Percentiles rank a stretch among this genome's conserved stretches.
phyloP scores from a whole-genome alignment of 2,113 vertebrate genomes.

The Oryzias woworae region DNA sequence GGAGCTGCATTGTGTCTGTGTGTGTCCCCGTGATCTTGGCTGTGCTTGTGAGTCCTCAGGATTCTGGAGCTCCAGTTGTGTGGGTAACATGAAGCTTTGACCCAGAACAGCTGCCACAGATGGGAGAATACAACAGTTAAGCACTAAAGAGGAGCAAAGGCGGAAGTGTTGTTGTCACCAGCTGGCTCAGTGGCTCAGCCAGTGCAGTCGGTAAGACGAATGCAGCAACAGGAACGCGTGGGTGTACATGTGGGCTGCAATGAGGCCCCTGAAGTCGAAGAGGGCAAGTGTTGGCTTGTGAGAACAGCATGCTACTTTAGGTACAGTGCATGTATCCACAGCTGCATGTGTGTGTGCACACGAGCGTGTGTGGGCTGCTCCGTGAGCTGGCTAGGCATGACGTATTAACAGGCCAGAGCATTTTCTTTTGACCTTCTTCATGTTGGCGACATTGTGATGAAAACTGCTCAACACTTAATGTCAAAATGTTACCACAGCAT shows the following conservation, averaged over 20 bases:
- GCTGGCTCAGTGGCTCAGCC: conserved; percentile 60
- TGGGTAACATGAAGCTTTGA: conserved; percentile 56
- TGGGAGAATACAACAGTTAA: conserved; percentile 58
- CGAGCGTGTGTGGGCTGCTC: conserved; percentile 21
- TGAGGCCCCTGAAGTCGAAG: conserved; percentile 44
- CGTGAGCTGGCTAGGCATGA: conserved; percentile 40
- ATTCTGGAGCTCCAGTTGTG: conserved; percentile 57
- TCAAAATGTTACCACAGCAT: conserved; percentile 19
- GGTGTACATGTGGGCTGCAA: conserved; percentile 49
- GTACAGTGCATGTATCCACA: conserved; percentile 28
- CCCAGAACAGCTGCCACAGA: conserved; percentile 63
- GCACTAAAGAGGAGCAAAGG: conserved; percentile 52
- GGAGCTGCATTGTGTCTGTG: conserved; percentile 23
- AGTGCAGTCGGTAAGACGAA: conserved; percentile 47
- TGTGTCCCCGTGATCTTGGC: conserved; percentile 17
- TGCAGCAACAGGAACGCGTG: conserved; percentile 66
- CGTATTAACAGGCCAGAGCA: conserved; percentile 38
- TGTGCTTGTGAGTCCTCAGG: conserved; percentile 35
- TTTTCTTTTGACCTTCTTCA: conserved; percentile 48
- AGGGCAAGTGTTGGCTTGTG: conserved; percentile 32
- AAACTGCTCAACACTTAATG: conserved; percentile 30
- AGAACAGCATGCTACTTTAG: conserved; percentile 16
- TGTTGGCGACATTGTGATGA: conserved; percentile 45
- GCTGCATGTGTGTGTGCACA: conserved; percentile 23
- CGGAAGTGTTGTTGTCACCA: conserved; percentile 72